Percentiles rank a stretch among this genome's conserved stretches.
phyloP scores from a whole-genome alignment of 2,113 vertebrate genomes.

The Eidolon helvum region DNA sequence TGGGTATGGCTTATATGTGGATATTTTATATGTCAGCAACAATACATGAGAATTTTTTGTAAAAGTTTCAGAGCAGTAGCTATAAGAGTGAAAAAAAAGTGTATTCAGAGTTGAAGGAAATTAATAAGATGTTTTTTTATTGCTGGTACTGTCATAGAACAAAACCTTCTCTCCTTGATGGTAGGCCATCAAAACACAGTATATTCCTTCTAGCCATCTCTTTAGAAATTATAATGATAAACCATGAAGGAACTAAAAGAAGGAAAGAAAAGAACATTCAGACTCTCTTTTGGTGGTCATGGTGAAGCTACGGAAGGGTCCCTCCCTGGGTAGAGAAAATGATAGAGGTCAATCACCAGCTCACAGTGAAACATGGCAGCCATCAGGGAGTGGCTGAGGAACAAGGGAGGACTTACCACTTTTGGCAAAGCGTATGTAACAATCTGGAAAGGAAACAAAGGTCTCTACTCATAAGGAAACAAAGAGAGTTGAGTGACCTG shows the following conservation, averaged over 20 bases:
- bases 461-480: background rate
- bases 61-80: background rate
- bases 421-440: background rate
- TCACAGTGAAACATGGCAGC: background rate
- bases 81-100: background rate
- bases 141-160: background rate
- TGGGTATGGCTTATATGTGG: background rate
- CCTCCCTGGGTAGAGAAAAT: background rate
- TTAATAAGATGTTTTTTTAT: background rate
- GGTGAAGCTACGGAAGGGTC: background rate
- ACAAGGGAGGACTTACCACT: background rate
- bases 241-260: background rate
- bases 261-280: background rate
- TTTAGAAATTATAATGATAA: background rate
- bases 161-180: background rate
- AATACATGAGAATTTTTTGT: background rate
- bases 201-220: background rate
- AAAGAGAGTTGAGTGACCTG: conserved; percentile 3
- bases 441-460: background rate
- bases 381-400: background rate
- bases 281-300: background rate
- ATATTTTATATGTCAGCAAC: background rate
- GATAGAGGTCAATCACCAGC: background rate
- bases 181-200: background rate
- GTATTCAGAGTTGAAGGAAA: background rate